Evolutionary conservation across 1,140 invertebrate genomes (phyloP), one percentile per base, ranked within the genome.

Genomic region (Micrasema longulum): DNA sequence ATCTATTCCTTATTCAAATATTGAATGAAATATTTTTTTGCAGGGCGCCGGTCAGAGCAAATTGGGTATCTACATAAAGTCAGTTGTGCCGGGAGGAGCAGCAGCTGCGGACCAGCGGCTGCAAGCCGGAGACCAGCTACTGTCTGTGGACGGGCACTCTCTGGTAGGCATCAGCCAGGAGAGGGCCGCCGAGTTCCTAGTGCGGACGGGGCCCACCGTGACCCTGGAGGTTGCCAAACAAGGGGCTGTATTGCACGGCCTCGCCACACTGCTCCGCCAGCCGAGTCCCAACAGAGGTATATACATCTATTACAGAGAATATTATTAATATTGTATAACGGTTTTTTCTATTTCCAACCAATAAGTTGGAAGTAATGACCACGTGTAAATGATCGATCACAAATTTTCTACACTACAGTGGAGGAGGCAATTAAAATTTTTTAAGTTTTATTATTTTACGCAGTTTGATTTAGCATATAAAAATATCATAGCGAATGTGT

Each of bases 81-180:
- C 96, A 66, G 97, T 99, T 18, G 97, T 99, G 23, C 90, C 95
- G 69, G 96, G 96, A 50, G 97, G 97, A 53, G 96, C 97, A 52
- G 97, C 97, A 20, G 96, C 97, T 85, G 89, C 93, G 72, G 97
- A 99, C 87, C 96, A 96, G 6, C 87, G 96, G 66, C 85, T 99
- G 60, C 92, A 97, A 77, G 95, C 97, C 67, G 98, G 98, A 14
- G 98, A 99, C 88, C 98, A 99, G 83, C 84, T 99, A 62, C 81
- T 99, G 4, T 95, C 96, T 77, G 98, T 99, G 0, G 97, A 99
- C 84, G 97, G 96, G 10, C 94, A 98, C 81, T 97, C 95, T 79
- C 87, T 99, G 47, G 92, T 98, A 26, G 97, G 97, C 52, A 97
- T 99, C 67, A 96, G 96, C 3, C 98, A 99, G 85, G 97, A 99